These are phyloP conservation scores for Platycheirus rosarum DNA, from an alignment of 2,888 invertebrate genomes.

Conservation along the genomic window DNA sequence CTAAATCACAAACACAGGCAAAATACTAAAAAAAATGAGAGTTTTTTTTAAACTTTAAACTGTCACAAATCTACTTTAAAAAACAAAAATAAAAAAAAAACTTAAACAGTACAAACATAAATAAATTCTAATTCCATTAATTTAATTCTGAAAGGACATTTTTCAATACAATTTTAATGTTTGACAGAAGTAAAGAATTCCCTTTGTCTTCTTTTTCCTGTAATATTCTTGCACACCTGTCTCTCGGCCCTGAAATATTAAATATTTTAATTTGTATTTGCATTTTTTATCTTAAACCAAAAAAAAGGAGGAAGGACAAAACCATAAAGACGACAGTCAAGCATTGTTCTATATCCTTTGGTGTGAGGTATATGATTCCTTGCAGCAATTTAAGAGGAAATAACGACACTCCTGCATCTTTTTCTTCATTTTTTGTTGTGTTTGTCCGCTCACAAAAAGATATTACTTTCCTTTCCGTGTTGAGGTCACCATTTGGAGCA, in stretches of 20 bases:
- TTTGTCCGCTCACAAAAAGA: slow-evolving; percentile 3
- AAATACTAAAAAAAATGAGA: no score
- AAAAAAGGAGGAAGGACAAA: not conserved
- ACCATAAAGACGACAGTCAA: not conserved
- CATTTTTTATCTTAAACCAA: slow-evolving; percentile 16
- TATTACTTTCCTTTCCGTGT: slow-evolving; percentile 24
- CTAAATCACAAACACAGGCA: no score
- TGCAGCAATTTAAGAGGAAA: slow-evolving; percentile 27
- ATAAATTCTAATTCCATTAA: not conserved
- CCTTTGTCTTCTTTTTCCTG: slow-evolving; percentile 8
- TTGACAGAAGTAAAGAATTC: not conserved
- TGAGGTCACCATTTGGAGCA: slow-evolving; percentile 44
- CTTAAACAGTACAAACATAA: no score
- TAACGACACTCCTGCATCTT: slow-evolving; percentile 1
- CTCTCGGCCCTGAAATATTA: not conserved
- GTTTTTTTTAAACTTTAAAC: no score
- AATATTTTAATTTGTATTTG: slow-evolving; percentile 22
- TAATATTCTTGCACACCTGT: slow-evolving; percentile 1
- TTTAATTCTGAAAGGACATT: not conserved
- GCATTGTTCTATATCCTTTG: slow-evolving; percentile 26
- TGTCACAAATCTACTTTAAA: no score
- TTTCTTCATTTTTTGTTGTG: slow-evolving; percentile 12
- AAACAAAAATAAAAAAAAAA: no score
- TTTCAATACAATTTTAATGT: not conserved
- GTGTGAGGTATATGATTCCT: slow-evolving; percentile 29